These are phyloP conservation scores for Hydrocynus forskahlii DNA, from an alignment of 2,797 vertebrate genomes.

Conservation along the genomic window DNA sequence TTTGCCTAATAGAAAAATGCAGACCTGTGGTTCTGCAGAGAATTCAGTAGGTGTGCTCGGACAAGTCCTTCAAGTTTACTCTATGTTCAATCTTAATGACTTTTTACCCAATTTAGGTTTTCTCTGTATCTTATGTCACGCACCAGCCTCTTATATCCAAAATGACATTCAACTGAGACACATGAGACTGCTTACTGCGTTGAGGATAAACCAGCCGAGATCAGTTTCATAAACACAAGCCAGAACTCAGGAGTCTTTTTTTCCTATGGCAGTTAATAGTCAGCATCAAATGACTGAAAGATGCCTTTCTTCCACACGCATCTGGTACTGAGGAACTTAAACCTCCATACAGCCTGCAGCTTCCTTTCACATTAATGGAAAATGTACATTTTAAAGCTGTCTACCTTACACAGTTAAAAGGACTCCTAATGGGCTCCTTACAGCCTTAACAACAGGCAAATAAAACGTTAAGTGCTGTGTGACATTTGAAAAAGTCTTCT, in stretches of 20 bases:
- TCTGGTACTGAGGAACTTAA: constrained; percentile 26
- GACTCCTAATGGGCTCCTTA: constrained; percentile 59
- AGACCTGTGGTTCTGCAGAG: too few relatives aligned
- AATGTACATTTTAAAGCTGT: constrained; percentile 73
- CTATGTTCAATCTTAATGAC: too few relatives aligned
- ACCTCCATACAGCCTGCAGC: constrained; percentile 56
- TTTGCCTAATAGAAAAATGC: too few relatives aligned
- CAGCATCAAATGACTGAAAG: constrained; percentile 9
- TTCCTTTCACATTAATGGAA: constrained; percentile 51
- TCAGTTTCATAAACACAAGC: neutral
- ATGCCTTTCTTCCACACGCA: neutral
- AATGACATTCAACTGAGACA: neutral
- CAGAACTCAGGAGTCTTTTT: neutral
- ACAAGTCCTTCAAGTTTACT: too few relatives aligned
- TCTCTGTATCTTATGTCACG: neutral
- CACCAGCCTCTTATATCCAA: neutral
- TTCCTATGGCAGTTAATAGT: neutral
- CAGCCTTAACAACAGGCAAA: constrained; percentile 57
- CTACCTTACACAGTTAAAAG: constrained; percentile 65
- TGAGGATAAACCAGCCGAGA: neutral
- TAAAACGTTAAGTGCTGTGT: constrained; percentile 61
- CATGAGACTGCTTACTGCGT: neutral
- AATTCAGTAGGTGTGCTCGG: too few relatives aligned
- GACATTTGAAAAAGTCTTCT: constrained; percentile 60
- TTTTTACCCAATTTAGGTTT: too few relatives aligned